Evolutionary conservation across 2,113 vertebrate genomes (phyloP), one percentile per base, ranked within the genome.

Genomic region (Cyprinodon tularosa): DNA sequence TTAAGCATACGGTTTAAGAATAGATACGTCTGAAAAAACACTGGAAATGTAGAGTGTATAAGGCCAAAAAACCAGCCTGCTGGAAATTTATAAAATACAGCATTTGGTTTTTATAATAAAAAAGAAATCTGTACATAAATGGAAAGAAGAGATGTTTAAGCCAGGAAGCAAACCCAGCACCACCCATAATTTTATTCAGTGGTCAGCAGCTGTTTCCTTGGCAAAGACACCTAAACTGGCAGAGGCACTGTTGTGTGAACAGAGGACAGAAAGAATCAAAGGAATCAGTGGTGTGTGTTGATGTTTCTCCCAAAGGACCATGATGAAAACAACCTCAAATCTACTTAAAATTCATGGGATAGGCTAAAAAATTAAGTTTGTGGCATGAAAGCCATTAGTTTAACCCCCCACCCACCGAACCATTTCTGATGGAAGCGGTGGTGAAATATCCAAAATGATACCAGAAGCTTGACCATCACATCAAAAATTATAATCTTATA

Each of bases 181-280:
- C 45, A 44, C 78, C 65, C 72, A 76, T 68, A 78, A 81, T 69
- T 72, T 84, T 78, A 66, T 77, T 71, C 45, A 71, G 74, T 71
- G 76, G 59, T 81, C 71, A 76, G 72, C 86, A 83, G 83, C 84
- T 83, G 77, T 53, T 72, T 82, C 78, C 66, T 77, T 77, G 78
- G 62, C 74, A 40, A 7, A 50, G 37, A 39, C 60, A 65, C 63
- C 78, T 68, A 78, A 81, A 66, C 68, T 67, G 78, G 69, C 82
- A 77, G 81, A 37, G 72, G 44, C 78, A 71, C 45, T 29, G 71
- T 70, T 84, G 80, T 80, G 66, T 48, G 74, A 74, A 66, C 61
- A 37, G n/a, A 78, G 85, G 71, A 71, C 84, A 83, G 76, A 37
- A 66, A 29, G 68, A 80, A 59, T 76, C 75, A n/a, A 47, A 68